Evolutionary conservation across 2,797 vertebrate species (phyloP), one percentile per base, ranked within the genome.

Genomic region (Ptychobarbus kaznakovi): DNA sequence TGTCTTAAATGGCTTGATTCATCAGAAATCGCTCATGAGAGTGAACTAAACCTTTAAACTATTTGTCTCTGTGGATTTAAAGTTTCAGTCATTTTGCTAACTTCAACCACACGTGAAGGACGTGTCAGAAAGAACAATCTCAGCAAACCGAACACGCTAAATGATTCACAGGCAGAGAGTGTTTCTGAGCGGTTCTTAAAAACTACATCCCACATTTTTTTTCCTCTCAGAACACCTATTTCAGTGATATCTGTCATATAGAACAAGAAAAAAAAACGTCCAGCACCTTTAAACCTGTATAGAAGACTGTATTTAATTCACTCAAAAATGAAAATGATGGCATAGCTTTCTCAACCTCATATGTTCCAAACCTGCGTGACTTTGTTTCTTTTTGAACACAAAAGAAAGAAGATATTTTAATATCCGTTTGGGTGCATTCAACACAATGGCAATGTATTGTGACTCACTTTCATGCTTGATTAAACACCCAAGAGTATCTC

Each of bases 321-420:
- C 35, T 58, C 35, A 58, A 77, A 69, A 40, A 58, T 76, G 13
- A 20, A 38, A 49, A 53, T 16, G 20, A 76, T 76, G 28, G 18
- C 28, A 22, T 53, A 1, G 6, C 51, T 51, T 56, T 56, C 11
- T 78, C 22, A 77, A 1, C 12, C 13, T 42, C 22, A 61, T 28
- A 38, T 42, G 1, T 61, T 78, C 13, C 56, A 42, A 78, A 78
- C 75, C 35, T 61, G 53, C 25, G 40, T 25, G 22, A 61, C 38
- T 61, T 61, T 78, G 12, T 58, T 61, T 61, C 53, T 76, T 78
- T 13, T 42, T 78, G 53, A 7, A 42, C 75, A 78, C n/a, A n/a
- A n/a, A n/a, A n/a, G n/a, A 78, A 78, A 78, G 75, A n/a, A 42
- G 35, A 40, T 61, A 0, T 42, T 77, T 61, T 77, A 77, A 61